Percentiles rank a stretch among this genome's conserved stretches.
phyloP scores from a whole-genome alignment of 2,888 invertebrate species.

The Dusona sp. region DNA sequence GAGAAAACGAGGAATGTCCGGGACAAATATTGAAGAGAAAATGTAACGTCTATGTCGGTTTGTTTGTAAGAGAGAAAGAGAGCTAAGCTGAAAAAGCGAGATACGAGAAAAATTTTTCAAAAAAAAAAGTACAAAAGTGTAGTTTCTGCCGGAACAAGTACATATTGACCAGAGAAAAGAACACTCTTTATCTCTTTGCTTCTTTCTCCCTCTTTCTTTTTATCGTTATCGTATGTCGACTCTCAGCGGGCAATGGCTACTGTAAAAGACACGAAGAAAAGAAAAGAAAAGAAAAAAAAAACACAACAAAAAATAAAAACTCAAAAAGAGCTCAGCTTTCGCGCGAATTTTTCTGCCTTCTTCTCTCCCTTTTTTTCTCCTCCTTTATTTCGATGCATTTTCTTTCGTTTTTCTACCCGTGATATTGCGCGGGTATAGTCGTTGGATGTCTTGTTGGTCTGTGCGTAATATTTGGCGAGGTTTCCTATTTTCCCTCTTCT shows the following conservation, averaged over 20 bases:
- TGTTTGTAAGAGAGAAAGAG: not conserved
- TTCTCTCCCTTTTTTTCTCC: constrained; percentile 20
- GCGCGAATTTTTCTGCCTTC: constrained; percentile 3
- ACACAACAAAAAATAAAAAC: constrained; percentile 26
- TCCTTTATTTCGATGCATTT: constrained; percentile 50
- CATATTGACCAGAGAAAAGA: constrained; percentile 64
- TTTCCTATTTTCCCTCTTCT: constrained; percentile 19
- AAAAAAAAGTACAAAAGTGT: constrained; percentile 44
- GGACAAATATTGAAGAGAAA: constrained; percentile 42
- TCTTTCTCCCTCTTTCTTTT: constrained; percentile 36
- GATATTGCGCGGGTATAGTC: constrained; percentile 35
- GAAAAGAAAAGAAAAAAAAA: constrained; percentile 14
- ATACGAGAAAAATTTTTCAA: not conserved
- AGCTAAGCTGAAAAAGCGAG: constrained; percentile 27
- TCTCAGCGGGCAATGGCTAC: constrained; percentile 52
- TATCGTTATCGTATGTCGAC: constrained; percentile 40
- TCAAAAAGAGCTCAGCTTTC: constrained; percentile 28
- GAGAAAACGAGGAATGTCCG: constrained; percentile 29
- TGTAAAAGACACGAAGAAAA: constrained; percentile 30
- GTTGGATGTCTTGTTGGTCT: constrained; percentile 40
- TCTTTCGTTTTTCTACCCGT: constrained; percentile 35
- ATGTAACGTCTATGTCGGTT: not conserved
- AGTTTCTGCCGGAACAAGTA: constrained; percentile 47
- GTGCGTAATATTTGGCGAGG: constrained; percentile 36
- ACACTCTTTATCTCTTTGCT: constrained; percentile 10